Base-by-base conservation (phyloP, 2,888 invertebrate species). In the Scrobipalpa atriplicella region DNA sequence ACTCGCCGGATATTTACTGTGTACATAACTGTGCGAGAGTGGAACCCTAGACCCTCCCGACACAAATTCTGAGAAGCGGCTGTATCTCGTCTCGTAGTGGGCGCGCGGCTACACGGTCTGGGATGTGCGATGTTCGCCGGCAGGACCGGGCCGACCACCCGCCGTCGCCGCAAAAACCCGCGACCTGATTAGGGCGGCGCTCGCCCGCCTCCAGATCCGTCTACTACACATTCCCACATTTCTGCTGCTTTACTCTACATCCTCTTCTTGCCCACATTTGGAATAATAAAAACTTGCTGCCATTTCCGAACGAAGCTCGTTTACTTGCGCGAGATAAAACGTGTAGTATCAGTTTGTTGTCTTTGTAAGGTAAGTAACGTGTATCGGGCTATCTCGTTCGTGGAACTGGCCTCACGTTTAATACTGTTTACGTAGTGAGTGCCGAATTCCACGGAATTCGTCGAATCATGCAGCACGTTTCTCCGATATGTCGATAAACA, bases 111-210 rank as follows among this genome's bases (percentile, higher is more conserved):
- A 56, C 54, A 56, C 54, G 54, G 54, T 21, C 21, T 29, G 61
- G 41, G 43, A 11, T 16, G 61, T 16, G 60, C 62, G 41, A 41
- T 8, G 39, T 29, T 7, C 29, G 16, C 36, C 18, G n/a, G 21
- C 36, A 7, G 36, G 39, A 2, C 16, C 39, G 36, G 61, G 62
- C n/a, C 29, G 62, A 62, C 56, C 65, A 65, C 65, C 65, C 65
- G 65, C 65, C 43, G 52, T 38, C 51, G 18, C 16, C 65, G 65
- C 65, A 56, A 65, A 65, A 65, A 65, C 65, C n/a, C 58, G 47
- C 58, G 58, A 58, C 65, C 65, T 58, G 43, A 56, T 47, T 52
- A 58, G 56, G 41, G 63, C 61, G 54, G 39, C 54, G 66, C 41
- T 54, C 60, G 10, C 62, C 41, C 38, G 60, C 64, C 36, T 36